Percentiles rank a stretch among this genome's conserved stretches.
Evolutionary conservation across 2,797 vertebrate genomes (phyloP).

Genomic region (Denticeps clupeoides): DNA sequence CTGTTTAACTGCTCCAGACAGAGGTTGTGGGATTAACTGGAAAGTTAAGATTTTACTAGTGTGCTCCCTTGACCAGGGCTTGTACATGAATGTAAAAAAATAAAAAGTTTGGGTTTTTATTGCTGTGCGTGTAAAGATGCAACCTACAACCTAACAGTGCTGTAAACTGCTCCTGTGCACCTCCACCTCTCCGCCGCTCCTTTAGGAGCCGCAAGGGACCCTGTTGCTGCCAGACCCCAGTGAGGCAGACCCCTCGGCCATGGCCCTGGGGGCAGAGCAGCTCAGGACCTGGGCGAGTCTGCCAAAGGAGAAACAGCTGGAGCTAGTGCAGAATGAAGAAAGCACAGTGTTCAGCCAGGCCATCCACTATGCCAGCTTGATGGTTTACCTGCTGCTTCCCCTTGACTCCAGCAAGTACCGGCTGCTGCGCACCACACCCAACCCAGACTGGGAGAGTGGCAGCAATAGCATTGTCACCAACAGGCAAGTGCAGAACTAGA

Average conservation of each 20-base stretch:
- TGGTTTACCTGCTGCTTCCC: conserved; percentile 92
- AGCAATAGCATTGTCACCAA: conserved; percentile 97
- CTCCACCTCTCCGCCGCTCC: neutral
- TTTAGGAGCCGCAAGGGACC: too few relatives aligned
- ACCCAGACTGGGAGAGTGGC: conserved; percentile 91
- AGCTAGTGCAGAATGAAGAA: conserved; percentile 89
- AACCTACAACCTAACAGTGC: too few relatives aligned
- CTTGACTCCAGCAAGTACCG: conserved; percentile 92
- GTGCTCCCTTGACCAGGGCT: too few relatives aligned
- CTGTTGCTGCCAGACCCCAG: too few relatives aligned
- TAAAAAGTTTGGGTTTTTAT: neutral
- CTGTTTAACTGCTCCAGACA: too few relatives aligned
- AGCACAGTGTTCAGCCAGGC: conserved; percentile 97
- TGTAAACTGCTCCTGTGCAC: neutral
- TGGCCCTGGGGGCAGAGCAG: conserved; percentile 91
- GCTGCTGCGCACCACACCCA: conserved; percentile 71
- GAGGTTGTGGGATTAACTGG: too few relatives aligned
- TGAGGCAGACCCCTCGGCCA: conserved; percentile 77
- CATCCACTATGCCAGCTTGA: conserved; percentile 96
- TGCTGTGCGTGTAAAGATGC: neutral
- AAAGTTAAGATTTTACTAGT: too few relatives aligned
- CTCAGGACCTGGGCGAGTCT: conserved; percentile 78
- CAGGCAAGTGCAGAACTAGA: conserved; percentile 57
- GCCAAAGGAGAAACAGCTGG: conserved; percentile 79
- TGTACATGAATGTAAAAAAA: conserved; percentile 7